Evolutionary conservation across 2,888 invertebrate species (phyloP).

Genomic region (Drosophila helvetica): DNA sequence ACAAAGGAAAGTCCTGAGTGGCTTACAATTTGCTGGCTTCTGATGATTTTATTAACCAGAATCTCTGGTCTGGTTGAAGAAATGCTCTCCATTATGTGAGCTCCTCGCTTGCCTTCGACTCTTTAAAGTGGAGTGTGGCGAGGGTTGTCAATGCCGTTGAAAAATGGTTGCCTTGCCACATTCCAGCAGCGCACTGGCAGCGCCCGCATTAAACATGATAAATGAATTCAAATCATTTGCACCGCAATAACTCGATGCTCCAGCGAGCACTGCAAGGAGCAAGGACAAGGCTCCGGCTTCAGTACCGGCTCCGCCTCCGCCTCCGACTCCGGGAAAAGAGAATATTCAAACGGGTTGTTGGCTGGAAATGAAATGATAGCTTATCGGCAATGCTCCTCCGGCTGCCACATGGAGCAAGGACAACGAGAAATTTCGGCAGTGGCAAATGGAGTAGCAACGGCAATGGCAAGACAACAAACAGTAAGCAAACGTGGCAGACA

Average conservation of each 20-base stretch:
- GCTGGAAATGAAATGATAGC: constrained; percentile 70
- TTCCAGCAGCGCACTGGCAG: constrained; percentile 52
- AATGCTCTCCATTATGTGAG: constrained; percentile 43
- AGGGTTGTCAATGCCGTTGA: constrained; percentile 59
- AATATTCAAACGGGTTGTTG: constrained; percentile 49
- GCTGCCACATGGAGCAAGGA: constrained; percentile 40
- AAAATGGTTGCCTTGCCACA: constrained; percentile 62
- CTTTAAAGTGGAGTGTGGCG: constrained; percentile 9
- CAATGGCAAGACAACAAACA: constrained; percentile 55
- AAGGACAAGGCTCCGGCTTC: neutral
- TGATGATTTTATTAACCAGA: constrained; percentile 13
- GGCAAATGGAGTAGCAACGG: constrained; percentile 27
- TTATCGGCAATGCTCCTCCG: constrained; percentile 58
- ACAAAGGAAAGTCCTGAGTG: neutral
- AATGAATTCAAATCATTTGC: constrained; percentile 75
- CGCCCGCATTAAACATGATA: constrained; percentile 71
- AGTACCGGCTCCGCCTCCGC: neutral
- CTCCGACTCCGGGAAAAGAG: constrained; percentile 1
- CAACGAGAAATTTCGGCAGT: constrained; percentile 53
- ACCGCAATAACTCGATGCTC: constrained; percentile 64
- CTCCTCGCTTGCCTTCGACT: constrained; percentile 2
- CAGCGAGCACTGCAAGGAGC: constrained; percentile 2
- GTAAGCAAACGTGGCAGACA: constrained; percentile 65
- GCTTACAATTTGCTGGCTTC: neutral
- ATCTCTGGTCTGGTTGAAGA: neutral